Base-by-base conservation (phyloP, 2,888 invertebrate species). In the Idaea biselata region DNA sequence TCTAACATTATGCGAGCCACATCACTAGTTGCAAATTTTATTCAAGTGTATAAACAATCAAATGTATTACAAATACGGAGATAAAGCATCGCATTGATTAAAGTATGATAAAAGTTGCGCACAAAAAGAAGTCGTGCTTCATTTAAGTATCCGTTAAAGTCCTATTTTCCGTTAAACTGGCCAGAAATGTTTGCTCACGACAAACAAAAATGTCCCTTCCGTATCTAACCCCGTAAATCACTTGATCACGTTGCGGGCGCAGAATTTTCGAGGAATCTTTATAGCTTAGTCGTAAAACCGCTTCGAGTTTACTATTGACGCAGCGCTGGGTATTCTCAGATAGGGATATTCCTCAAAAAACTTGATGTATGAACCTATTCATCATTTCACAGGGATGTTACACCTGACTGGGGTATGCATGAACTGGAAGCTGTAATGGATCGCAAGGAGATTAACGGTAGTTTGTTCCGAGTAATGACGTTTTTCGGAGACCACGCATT, bases 371-470 rank as follows among this genome's bases (percentile, higher is more conserved):
- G 53, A 59, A 58, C 44, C 58, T 64, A 62, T 65, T 61, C 60
- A 60, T 63, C 18, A 55, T 64, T 54, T 56, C 18, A 11, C 75
- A 94, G 95, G 60, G 81, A 80, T 0, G 65, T 74, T 1, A 85
- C 78, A 18, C 75, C 93, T 14, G 97, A 97, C 77, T 97, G 97
- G 96, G 97, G 97, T 0, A 86, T 97, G 33, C 94, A 95, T 72
- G 96, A 97, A 82, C 77, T 97, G 59, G 96, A 97, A 78, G 94
- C 97, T 0, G 95, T 96, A 0, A 94, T 95, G 76, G 97, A 96
- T 78, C 93, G 97, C 53, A 89, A 89, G 2, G 95, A 96, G 64
- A 91, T 96, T 33, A 95, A 94, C 59, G 93, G 93, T 6, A 94
- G 93, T 14, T 88, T 94, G 33, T 95, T 96, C 76, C 84, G 94